A percentile compares a stretch with the other conserved stretches of the same genome.
These are phyloP conservation scores for Agrotis clavis DNA, from an alignment of 2,888 invertebrate genomes.

Conservation along the genomic window DNA sequence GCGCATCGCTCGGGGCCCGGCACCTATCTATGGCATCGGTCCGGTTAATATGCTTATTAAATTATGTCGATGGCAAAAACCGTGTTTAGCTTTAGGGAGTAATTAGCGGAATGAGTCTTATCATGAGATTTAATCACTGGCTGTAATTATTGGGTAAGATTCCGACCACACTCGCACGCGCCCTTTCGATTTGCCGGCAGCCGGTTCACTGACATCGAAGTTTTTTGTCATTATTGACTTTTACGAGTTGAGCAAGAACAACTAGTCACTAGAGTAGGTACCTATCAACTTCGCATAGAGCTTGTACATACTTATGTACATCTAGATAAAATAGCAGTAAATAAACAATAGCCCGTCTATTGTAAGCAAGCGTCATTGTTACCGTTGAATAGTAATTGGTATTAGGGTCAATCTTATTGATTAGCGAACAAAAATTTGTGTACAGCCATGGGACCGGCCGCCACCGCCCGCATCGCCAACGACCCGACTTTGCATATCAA, in stretches of 20 bases:
- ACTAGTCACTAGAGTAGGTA: conserved; percentile 34
- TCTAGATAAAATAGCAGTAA: conserved; percentile 63
- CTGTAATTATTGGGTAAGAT: conserved; percentile 87
- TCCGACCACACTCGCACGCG: conserved; percentile 77
- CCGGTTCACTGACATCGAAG: conserved; percentile 68
- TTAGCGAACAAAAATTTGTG: conserved; percentile 86
- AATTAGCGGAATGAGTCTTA: conserved; percentile 90
- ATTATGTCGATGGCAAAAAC: conserved; percentile 90
- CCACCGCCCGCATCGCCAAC: conserved; percentile 83
- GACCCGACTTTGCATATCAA: conserved; percentile 88
- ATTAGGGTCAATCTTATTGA: conserved; percentile 87
- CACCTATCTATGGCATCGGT: conserved; percentile 87
- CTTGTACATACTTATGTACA: conserved; percentile 14
- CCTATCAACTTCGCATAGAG: conserved; percentile 27
- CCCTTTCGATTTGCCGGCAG: conserved; percentile 69
- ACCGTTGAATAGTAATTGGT: conserved; percentile 82
- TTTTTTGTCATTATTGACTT: conserved; percentile 64
- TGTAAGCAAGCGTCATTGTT: conserved; percentile 80
- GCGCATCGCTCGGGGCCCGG: conserved; percentile 81
- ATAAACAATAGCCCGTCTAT: conserved; percentile 76
- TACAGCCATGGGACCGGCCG: conserved; percentile 83
- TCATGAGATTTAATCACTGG: conserved; percentile 87
- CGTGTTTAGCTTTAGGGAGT: conserved; percentile 90
- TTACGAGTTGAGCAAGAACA: conserved; percentile 42
- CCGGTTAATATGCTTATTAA: conserved; percentile 90